These are phyloP conservation scores for Pitta sordida DNA, from an alignment of 2,113 vertebrate species.

Conservation along the genomic window DNA sequence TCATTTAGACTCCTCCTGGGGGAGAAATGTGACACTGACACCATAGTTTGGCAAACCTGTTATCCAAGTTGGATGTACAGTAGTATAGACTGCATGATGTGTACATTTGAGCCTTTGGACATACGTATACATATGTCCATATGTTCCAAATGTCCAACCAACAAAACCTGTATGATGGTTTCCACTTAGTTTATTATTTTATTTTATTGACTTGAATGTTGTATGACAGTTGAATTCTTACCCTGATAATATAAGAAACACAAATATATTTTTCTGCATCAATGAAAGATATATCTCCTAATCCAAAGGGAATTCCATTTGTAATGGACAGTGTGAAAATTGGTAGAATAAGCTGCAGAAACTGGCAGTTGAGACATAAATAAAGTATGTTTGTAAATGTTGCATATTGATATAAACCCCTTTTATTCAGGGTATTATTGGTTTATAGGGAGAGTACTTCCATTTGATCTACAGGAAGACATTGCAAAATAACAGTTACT, in stretches of 20 bases:
- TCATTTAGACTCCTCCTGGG: neutral
- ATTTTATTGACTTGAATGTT: neutral
- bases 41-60: neutral
- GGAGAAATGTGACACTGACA: neutral
- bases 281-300: neutral
- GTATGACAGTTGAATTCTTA: neutral
- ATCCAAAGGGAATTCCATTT: neutral
- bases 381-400: neutral
- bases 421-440: neutral
- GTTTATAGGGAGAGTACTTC: neutral
- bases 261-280: neutral
- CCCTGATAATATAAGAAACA: neutral
- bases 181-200: neutral
- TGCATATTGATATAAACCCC: neutral
- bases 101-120: neutral
- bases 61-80: neutral
- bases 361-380: neutral
- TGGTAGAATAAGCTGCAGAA: neutral
- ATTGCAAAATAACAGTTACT: neutral
- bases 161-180: neutral
- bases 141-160: neutral
- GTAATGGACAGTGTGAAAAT: neutral
- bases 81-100: neutral
- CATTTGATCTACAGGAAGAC: neutral
- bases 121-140: rapidly evolving